A percentile compares a stretch with the other conserved stretches of the same genome.
Conservation (phyloP, 2,797 vertebrate genomes). For the Gorsachius magnificus region DNA sequence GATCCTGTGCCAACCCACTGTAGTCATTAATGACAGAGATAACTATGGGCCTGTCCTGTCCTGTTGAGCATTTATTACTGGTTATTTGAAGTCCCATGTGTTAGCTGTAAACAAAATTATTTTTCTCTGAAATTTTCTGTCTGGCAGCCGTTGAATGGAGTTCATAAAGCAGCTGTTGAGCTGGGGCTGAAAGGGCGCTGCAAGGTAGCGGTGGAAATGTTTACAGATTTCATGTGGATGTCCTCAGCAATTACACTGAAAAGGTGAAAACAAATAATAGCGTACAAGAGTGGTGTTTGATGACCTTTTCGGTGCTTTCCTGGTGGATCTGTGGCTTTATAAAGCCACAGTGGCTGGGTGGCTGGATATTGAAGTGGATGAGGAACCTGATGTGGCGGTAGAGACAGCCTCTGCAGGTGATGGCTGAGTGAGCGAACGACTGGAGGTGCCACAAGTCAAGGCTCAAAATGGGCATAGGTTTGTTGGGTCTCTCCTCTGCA, state of each 20-base stretch:
- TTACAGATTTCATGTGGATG: neutral
- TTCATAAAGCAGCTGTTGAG: neutral
- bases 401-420: neutral
- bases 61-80: neutral
- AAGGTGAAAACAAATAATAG: neutral
- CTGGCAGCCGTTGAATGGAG: neutral
- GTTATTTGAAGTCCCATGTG: neutral
- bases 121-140: neutral
- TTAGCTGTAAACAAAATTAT: slow-evolving; percentile 36
- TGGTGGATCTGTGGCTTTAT: neutral
- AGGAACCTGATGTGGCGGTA: neutral
- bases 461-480: neutral
- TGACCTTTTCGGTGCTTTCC: neutral
- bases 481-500: neutral
- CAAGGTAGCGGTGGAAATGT: neutral
- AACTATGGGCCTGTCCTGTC: neutral
- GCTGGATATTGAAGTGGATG: neutral
- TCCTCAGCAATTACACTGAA: neutral
- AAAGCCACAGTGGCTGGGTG: neutral
- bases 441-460: neutral
- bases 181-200: neutral
- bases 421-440: no score
- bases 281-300: neutral
- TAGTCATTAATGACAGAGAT: neutral
- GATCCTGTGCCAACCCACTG: neutral